Evolutionary conservation across 2,113 vertebrate species (phyloP), one percentile per base, ranked within the genome.

Genomic region (Tupaia chinensis): DNA sequence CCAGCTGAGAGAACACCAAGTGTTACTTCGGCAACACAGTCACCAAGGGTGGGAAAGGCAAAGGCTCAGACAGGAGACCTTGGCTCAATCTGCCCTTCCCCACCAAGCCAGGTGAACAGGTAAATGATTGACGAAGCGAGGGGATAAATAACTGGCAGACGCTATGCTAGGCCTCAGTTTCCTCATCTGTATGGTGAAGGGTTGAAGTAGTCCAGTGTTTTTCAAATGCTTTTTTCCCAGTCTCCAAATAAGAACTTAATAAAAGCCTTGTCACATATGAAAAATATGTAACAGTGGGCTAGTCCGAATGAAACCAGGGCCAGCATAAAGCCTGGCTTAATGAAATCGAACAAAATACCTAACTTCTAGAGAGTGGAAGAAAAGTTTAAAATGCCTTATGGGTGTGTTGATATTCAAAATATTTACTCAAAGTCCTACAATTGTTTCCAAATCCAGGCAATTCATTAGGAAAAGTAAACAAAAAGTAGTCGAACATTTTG

Each of bases 381-480:
- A 91, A 94, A 93, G 56, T 91, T 91, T 93, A 25, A 87, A 94
- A 89, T 83, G 66, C 53, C n/a, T 81, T 91, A 60, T 91, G 53
- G 27, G 34, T 82, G 11, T 83, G 32, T 77, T 29, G 74, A 79
- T 80, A 91, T 44, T 14, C 70, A 83, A 76, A 76, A 83, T 69
- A 81, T 79, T 54, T 53, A 87, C 25, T 95, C 20, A 82, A 74
- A 91, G 91, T 89, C 29, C 32, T 92, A 22, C 9, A 76, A 72
- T 32, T 80, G 13, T 70, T 78, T 44, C 16, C 8, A 82, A 94
- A 72, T 74, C 5, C 76, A 95, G 56, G 23, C 17, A 78, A 93
- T 29, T 92, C 63, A 7, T 32, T 66, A 60, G n/a, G n/a, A 34
- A 73, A 54, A 70, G 4, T 2, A 13, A 63, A 32, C 68, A 83